These are phyloP conservation scores for Danio kyathit DNA, from an alignment of 2,797 vertebrate genomes.

Conservation along the genomic window DNA sequence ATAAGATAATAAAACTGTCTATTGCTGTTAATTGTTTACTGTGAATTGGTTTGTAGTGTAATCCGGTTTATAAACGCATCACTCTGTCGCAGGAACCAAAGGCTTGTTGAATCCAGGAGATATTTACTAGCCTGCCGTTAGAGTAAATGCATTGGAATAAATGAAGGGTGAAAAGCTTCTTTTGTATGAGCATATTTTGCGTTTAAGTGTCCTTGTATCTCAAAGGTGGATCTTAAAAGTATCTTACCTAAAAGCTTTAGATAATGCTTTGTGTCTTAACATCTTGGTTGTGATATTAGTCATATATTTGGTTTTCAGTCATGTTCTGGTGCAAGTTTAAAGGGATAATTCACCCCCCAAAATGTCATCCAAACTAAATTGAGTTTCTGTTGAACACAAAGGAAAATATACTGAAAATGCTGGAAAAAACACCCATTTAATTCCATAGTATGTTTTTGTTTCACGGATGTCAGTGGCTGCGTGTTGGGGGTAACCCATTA, in stretches of 20 bases:
- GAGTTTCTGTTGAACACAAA: too few species aligned
- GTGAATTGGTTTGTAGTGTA: slow-evolving; percentile 42
- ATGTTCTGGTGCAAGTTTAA: background rate
- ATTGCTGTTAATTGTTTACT: slow-evolving; percentile 22
- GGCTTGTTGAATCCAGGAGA: slow-evolving; percentile 38
- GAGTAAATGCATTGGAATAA: slow-evolving; percentile 48
- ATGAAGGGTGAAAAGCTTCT: slow-evolving; percentile 44
- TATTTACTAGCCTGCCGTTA: slow-evolving; percentile 54
- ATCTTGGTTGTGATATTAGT: background rate
- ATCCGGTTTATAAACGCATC: slow-evolving; percentile 33
- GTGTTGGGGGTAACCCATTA: too few species aligned
- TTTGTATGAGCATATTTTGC: slow-evolving; percentile 60
- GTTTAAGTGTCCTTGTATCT: slow-evolving; percentile 79
- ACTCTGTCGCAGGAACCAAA: slow-evolving; percentile 51
- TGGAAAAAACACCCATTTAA: too few species aligned
- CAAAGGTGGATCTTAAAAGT: slow-evolving; percentile 63
- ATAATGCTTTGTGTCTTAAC: background rate
- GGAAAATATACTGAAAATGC: too few species aligned
- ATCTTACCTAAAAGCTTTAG: slow-evolving; percentile 15
- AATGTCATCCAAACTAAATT: too few species aligned
- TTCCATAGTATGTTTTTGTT: too few species aligned
- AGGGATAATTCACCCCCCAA: too few species aligned
- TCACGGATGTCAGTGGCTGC: too few species aligned
- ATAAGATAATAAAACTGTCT: slow-evolving; percentile 21
- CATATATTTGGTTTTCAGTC: background rate